These are phyloP conservation scores for Amphiduros pacificus DNA, from an alignment of 2,888 invertebrate species.

Conservation along the genomic window DNA sequence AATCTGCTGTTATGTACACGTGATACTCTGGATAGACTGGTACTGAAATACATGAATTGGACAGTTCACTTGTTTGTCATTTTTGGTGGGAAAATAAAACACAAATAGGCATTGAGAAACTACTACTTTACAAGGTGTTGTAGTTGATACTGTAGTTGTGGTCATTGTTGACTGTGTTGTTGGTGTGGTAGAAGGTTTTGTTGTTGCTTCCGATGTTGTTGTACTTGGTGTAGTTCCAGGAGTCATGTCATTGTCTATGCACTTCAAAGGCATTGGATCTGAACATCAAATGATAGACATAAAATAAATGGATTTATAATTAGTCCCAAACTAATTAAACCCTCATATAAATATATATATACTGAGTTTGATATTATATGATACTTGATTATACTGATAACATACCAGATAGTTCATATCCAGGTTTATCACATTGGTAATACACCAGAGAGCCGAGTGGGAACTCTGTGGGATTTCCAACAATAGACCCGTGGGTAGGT, in stretches of 20 bases:
- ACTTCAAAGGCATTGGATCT: background rate
- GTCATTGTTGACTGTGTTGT: background rate
- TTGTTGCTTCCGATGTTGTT: background rate
- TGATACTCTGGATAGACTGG: background rate
- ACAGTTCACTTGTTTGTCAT: too few species aligned
- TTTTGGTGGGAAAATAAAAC: background rate
- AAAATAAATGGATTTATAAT: background rate
- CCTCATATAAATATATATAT: background rate
- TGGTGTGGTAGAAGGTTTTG: background rate
- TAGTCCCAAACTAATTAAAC: background rate
- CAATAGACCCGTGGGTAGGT: conserved; percentile 30
- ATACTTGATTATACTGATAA: too few species aligned
- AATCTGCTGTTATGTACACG: background rate
- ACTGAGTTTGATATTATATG: too few species aligned
- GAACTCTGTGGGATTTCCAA: conserved; percentile 21
- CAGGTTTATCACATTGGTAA: conserved; percentile 35
- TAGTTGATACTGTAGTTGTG: background rate
- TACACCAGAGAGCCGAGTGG: conserved; percentile 32
- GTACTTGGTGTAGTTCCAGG: too few species aligned
- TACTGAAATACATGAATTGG: background rate
- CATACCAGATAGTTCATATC: conserved; percentile 37
- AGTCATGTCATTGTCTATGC: too few species aligned
- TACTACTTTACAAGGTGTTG: background rate
- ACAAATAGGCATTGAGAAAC: background rate
- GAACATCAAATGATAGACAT: background rate